Evolutionary conservation across 37 sponge, comb jelly and placozoan genomes (phyloP).

Genomic region (Hormiphora californensis): DNA sequence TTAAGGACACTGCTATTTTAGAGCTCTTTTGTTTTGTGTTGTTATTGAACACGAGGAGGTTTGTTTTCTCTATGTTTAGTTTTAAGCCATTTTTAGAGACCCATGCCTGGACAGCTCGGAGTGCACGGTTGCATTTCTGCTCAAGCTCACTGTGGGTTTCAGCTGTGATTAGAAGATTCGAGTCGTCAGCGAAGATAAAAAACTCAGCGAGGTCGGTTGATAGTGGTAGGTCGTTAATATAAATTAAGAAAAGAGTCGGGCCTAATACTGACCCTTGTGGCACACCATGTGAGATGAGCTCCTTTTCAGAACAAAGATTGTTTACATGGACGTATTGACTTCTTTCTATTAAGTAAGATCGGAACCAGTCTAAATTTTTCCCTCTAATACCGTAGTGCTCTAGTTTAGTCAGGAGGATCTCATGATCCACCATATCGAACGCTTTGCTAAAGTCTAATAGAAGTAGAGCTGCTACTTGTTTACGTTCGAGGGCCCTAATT

Average conservation of each 20-base stretch:
- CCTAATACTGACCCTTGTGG: neutral
- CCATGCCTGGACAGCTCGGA: neutral
- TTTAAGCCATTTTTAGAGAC: neutral
- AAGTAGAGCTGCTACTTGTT: neutral
- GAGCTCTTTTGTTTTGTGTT: neutral
- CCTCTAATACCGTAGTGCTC: slow-evolving; percentile 17
- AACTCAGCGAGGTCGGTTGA: neutral
- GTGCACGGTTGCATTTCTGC: neutral
- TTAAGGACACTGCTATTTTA: neutral
- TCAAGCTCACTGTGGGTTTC: neutral
- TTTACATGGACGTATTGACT: neutral
- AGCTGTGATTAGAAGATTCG: neutral
- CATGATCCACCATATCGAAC: neutral
- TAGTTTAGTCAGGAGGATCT: neutral
- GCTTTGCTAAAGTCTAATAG: neutral
- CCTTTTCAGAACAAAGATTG: neutral
- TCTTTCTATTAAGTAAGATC: no score
- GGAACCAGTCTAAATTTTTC: neutral
- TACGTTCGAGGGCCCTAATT: neutral
- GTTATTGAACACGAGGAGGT: neutral
- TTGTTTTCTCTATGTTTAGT: neutral
- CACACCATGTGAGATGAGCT: neutral
- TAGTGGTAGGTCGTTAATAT: neutral
- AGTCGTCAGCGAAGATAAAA: neutral
- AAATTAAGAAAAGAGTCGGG: neutral